Evolutionary conservation across 2,797 vertebrate species (phyloP), one percentile per base, ranked within the genome.

Genomic region (Pempheris klunzingeri): DNA sequence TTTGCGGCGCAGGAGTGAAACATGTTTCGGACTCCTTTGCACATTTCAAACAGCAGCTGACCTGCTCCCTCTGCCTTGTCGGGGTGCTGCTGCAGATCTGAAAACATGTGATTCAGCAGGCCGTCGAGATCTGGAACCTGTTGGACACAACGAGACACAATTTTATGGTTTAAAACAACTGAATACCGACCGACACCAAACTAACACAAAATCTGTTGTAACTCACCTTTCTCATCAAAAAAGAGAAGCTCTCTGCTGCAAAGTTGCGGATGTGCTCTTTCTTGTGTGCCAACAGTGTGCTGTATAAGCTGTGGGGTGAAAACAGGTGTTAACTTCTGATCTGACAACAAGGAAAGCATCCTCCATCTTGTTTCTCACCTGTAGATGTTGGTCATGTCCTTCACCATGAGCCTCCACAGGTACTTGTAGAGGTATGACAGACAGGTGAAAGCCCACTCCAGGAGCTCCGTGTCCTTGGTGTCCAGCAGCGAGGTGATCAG

Each of bases 401-500:
- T 98, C 67, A 98, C 97, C 97, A 99, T 99, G 63, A 97, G 78
- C 71, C 97, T 96, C 98, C 98, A 99, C 46, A 99, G 93, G 78
- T 99, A 99, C 86, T 99, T 99, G 93, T 97, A 99, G n/a, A 99
- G 96, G 87, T 98, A 99, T 0, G 98, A 99, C 49, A 99, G 95
- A 39, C 95, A 96, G 0, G 97, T 98, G 90, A 99, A 99, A 41
- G 95, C 95, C 97, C 98, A 98, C 90, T 99, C 98, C 81, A 99
- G 88, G 71, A 96, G 82, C 57, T 98, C 97, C 0, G 98, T 98
- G 90, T 99, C 96, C 88, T 97, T 96, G 0, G 97, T 99, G 69
- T 99, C 97, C 88, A 99, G 89, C 66, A 99, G 87, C 0, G 95
- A 93, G 7, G 96, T 97, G 88, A 99, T 93, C 52, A 96, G 92